Evolutionary conservation across 2,888 invertebrate genomes (phyloP), one percentile per base, ranked within the genome.

Genomic region (Yponomeuta malinellus): DNA sequence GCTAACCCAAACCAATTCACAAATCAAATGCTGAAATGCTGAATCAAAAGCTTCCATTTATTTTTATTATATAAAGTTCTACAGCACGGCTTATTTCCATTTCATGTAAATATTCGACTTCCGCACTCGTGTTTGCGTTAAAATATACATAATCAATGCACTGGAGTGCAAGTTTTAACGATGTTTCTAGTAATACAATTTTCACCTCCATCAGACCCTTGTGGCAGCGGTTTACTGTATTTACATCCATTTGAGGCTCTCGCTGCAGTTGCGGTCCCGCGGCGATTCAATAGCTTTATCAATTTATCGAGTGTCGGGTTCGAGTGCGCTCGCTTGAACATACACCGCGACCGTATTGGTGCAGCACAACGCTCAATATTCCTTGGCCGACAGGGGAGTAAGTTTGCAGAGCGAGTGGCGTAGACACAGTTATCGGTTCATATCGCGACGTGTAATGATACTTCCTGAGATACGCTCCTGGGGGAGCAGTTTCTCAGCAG

Each of bases 391-490:
- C 43, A 8, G 43, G 5, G 15, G 15, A 59, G 52, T 59, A 59
- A 59, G 52, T 59, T 59, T 59, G 52, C 52, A 59, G 12, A 12
- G 15, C 12, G 12, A 15, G 12, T 15, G 15, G 12, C 4, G 52
- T 59, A 52, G 52, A 59, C 52, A 59, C 52, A 59, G 52, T 59
- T 59, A 59, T 59, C 52, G 52, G 52, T 59, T 59, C 52, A 59
- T 59, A 59, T 59, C 52, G 52, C 15, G 52, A 59, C 52, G 52
- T 59, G 15, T 59, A 59, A 12, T 15, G 52, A 59, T 59, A 15
- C 15, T 15, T 59, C 15, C 52, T 59, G 15, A 12, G 15, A 59
- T 15, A 59, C 52, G 1, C 15, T 59, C 52, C 52, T 15, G 15
- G 12, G 52, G 52, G 52, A 59, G 12, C 52, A 4, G 15, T 12